Percentiles rank a stretch among this genome's conserved stretches.
Evolutionary conservation across 2,113 vertebrate species (phyloP).

Genomic region (Aphyosemion australe): DNA sequence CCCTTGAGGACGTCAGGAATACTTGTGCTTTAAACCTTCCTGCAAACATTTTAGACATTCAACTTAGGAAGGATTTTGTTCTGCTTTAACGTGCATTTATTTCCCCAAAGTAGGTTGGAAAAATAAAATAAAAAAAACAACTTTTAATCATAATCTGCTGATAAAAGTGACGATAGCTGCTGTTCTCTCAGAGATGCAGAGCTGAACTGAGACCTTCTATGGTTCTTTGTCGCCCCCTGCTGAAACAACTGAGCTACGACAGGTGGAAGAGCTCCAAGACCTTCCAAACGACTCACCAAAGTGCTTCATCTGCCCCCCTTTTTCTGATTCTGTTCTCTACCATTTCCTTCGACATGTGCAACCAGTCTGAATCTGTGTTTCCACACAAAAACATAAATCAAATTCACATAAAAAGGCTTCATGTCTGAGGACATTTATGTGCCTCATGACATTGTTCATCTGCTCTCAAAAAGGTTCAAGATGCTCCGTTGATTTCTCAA

Average conservation of each 20-base stretch:
- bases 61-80: neutral
- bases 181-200: neutral
- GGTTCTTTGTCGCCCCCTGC: conserved; percentile 69
- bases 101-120: neutral
- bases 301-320: neutral
- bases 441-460: conserved; percentile 56
- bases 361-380: conserved; percentile 37
- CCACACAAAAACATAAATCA: conserved; percentile 61
- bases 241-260: conserved; percentile 16
- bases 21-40: conserved; percentile 9
- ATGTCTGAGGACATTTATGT: conserved; percentile 58
- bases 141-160: neutral
- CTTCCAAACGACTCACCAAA: neutral
- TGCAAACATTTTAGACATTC: too few species aligned
- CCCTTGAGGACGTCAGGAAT: conserved; percentile 63
- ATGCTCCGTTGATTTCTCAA: conserved; percentile 49
- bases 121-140: too few species aligned
- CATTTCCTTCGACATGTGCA: conserved; percentile 57
- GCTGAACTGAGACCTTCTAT: conserved; percentile 8
- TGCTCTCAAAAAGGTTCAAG: conserved; percentile 59
- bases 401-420: conserved; percentile 53
- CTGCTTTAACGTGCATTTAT: neutral
- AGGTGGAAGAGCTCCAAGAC: neutral
- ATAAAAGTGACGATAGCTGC: neutral
- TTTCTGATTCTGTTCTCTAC: neutral